Base-by-base conservation (phyloP, 1,140 invertebrate species). In the Philopotamus ludificatus region DNA sequence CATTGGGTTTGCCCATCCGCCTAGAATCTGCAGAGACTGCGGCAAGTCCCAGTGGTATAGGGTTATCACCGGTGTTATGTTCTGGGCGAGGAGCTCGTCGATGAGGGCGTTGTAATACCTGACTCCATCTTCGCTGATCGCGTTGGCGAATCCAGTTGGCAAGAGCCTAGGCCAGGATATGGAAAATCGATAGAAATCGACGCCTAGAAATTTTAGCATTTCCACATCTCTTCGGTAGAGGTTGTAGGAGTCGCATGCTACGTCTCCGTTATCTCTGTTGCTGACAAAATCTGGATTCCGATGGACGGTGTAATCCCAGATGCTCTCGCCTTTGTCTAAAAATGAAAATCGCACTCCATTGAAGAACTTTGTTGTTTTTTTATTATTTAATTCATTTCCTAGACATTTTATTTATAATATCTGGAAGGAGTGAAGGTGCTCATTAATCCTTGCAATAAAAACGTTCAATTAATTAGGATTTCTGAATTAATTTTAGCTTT, bases 81-180 rank as follows among this genome's bases (percentile, higher is more conserved):
- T 63, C 28, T 82, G 76, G 2, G 64, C 70, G 3, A 75, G 23
- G 0, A 87, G 70, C 61, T 78, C 77, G 61, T 85, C 72, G 23
- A 87, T 81, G 0, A 87, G 58, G 18, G 76, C 70, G 28, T 82
- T 80, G 65, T 87, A 87, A 70, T 85, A 85, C 8, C 79, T 61
- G n/a, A 87, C 70, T 9, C 84, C 86, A 23, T 77, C 71, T 49
- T 71, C 47, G 67, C 82, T 87, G 0, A 85, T 70, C 2, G 72
- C 55, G 28, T 78, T 73, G 1, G 73, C 3, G 45, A 75, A 81
- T 39, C 85, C 85, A 10, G 71, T 78, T 3, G 85, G 85, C 1
- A 86, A 69, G 3, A 88, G 77, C 54, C 86, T 71, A 1, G 83
- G 2, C 86, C 86, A 87, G 21, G 83, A 82, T 49, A 88, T 70